A percentile compares a stretch with the other conserved stretches of the same genome.
phyloP scores from a whole-genome alignment of 2,888 invertebrate species.

The Leistus spinibarbis region DNA sequence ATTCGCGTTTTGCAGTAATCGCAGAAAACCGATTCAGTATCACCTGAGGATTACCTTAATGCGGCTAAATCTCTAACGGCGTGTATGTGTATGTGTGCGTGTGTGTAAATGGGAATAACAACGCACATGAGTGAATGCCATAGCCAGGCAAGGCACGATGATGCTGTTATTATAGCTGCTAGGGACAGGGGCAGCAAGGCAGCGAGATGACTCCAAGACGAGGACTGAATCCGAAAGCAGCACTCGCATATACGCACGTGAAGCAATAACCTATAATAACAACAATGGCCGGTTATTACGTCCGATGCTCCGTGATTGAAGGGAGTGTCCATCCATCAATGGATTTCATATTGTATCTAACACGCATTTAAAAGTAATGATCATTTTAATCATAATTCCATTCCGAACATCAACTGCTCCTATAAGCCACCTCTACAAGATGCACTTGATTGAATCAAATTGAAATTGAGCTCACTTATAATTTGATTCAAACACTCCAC shows the following conservation, averaged over 20 bases:
- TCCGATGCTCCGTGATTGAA: constrained; percentile 15
- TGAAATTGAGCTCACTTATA: not conserved
- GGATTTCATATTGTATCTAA: not conserved
- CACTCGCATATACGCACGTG: constrained; percentile 7
- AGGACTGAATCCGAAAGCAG: constrained; percentile 22
- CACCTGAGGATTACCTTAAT: too few relatives aligned
- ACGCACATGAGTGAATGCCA: not conserved
- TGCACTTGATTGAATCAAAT: not conserved
- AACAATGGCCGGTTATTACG: constrained; percentile 29
- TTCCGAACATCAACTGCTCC: not conserved
- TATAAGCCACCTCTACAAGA: not conserved
- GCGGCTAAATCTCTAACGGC: too few relatives aligned
- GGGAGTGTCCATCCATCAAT: not conserved
- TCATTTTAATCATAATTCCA: not conserved
- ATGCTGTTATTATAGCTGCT: not conserved
- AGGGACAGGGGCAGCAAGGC: not conserved
- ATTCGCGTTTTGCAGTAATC: too few relatives aligned
- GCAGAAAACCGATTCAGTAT: too few relatives aligned
- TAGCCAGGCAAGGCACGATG: not conserved
- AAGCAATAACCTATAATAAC: constrained; percentile 31
- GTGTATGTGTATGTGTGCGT: not conserved
- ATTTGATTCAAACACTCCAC: not conserved
- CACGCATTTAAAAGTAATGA: not conserved
- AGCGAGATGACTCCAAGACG: constrained; percentile 14
- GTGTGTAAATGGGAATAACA: not conserved